phyloP scores from a whole-genome alignment of 2,113 vertebrate genomes.

The Camelus bactrianus region DNA sequence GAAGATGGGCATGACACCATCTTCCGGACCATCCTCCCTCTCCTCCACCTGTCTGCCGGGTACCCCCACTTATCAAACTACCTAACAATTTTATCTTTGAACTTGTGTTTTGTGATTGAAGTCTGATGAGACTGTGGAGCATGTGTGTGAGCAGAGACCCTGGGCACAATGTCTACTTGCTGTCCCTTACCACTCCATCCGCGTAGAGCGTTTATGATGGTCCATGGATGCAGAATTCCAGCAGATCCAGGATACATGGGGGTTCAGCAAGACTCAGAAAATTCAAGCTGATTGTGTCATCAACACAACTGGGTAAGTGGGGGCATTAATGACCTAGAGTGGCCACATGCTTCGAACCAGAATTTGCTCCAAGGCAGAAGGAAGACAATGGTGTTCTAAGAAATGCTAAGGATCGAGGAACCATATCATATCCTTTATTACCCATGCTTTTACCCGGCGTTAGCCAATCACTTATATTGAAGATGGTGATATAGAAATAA shows the following conservation, averaged over 20 bases:
- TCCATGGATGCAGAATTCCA: not conserved
- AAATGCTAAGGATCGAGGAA: not conserved
- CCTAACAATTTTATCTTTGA: not conserved
- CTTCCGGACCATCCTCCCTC: no score
- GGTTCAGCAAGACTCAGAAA: not conserved
- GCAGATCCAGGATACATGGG: no score
- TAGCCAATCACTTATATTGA: not conserved
- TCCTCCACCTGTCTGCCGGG: no score
- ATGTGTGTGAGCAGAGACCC: not conserved
- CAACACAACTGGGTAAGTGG: not conserved
- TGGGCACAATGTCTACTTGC: accelerated
- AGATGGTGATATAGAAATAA: not conserved
- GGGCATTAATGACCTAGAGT: not conserved
- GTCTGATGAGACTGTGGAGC: not conserved
- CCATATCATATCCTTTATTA: not conserved
- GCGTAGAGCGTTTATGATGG: accelerated
- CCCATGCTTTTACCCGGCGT: not conserved
- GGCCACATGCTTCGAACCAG: not conserved
- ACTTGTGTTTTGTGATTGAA: not conserved
- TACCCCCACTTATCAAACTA: no score
- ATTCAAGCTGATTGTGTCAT: not conserved
- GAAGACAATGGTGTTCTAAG: no score
- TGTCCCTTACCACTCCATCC: not conserved
- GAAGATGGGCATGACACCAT: no score
- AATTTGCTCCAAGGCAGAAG: not conserved